phyloP scores from a whole-genome alignment of 2,888 invertebrate genomes.

The Epirrhoe tristata region DNA sequence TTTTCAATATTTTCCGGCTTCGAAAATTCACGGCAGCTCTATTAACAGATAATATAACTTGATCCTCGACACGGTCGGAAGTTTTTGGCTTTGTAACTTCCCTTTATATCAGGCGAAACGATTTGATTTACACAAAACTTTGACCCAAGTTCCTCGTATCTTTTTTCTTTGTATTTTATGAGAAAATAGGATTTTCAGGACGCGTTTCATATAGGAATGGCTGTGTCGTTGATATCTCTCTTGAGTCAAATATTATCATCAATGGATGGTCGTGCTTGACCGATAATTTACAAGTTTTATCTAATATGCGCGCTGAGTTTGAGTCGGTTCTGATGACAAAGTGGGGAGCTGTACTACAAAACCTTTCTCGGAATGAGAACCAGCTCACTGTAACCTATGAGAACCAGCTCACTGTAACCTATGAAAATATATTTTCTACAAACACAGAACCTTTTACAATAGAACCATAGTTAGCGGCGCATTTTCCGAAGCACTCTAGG shows the following conservation, averaged over 20 bases:
- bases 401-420: no score
- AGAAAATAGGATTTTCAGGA: slow-evolving; percentile 23
- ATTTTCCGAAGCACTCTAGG: no score
- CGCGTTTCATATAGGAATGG: slow-evolving; percentile 22
- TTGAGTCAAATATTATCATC: slow-evolving; percentile 6
- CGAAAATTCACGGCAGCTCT: background rate
- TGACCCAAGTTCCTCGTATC: slow-evolving; percentile 12
- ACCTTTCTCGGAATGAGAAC: no score
- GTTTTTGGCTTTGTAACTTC: slow-evolving; percentile 36
- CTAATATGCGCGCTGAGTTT: no score
- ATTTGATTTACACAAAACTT: slow-evolving; percentile 38
- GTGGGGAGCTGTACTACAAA: no score
- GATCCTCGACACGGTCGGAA: slow-evolving; percentile 30
- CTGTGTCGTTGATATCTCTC: slow-evolving; percentile 16
- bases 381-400: no score
- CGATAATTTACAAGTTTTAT: no score
- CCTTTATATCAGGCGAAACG: slow-evolving; percentile 35
- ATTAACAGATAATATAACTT: slow-evolving; percentile 32
- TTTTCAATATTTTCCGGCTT: background rate
- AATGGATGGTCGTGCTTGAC: no score
- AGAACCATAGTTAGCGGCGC: no score
- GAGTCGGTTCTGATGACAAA: no score
- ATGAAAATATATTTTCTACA: no score
- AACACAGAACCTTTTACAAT: no score
- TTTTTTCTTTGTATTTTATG: slow-evolving; percentile 26